A percentile compares a stretch with the other conserved stretches of the same genome.
phyloP scores from a whole-genome alignment of 2,797 vertebrate genomes.

The Lacerta bilineata region DNA sequence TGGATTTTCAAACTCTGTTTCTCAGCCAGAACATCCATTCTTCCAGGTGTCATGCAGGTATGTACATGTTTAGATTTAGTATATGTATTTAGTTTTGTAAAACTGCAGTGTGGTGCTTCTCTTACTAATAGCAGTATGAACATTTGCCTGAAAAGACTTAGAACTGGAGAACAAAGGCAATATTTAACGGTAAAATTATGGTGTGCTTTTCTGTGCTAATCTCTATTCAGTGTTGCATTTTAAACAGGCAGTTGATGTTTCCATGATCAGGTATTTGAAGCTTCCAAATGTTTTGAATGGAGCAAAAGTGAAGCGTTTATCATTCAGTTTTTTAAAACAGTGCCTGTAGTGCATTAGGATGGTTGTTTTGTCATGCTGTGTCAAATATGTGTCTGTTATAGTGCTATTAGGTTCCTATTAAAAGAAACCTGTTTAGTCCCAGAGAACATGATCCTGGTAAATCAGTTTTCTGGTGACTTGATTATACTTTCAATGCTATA shows the following conservation, averaged over 20 bases:
- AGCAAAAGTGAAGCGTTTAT: slow-evolving; percentile 54
- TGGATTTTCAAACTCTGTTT: slow-evolving; percentile 79
- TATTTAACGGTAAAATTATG: slow-evolving; percentile 35
- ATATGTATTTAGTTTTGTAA: slow-evolving; percentile 23
- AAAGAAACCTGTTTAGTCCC: slow-evolving; percentile 3
- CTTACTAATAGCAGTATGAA: slow-evolving; percentile 28
- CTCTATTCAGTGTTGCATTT: slow-evolving; percentile 24
- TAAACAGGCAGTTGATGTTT: slow-evolving; percentile 23
- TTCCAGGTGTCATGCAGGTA: slow-evolving; percentile 81
- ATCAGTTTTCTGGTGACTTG: slow-evolving; percentile 31
- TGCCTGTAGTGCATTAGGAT: slow-evolving; percentile 3
- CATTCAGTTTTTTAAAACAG: slow-evolving; percentile 16
- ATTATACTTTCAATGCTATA: slow-evolving; percentile 33
- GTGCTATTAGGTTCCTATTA: background rate
- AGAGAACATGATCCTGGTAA: background rate
- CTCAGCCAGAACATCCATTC: slow-evolving; percentile 72
- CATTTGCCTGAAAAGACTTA: slow-evolving; percentile 12
- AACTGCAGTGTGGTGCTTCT: slow-evolving; percentile 33
- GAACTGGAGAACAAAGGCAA: slow-evolving; percentile 38
- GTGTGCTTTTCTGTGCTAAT: slow-evolving; percentile 48
- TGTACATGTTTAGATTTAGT: slow-evolving; percentile 61
- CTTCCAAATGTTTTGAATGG: slow-evolving; percentile 41
- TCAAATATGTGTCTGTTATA: background rate
- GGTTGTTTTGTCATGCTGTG: slow-evolving; percentile 33
- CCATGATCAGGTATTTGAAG: background rate